Base-by-base conservation (phyloP, 2,113 vertebrate species). In the Ancistrus triradiatus region DNA sequence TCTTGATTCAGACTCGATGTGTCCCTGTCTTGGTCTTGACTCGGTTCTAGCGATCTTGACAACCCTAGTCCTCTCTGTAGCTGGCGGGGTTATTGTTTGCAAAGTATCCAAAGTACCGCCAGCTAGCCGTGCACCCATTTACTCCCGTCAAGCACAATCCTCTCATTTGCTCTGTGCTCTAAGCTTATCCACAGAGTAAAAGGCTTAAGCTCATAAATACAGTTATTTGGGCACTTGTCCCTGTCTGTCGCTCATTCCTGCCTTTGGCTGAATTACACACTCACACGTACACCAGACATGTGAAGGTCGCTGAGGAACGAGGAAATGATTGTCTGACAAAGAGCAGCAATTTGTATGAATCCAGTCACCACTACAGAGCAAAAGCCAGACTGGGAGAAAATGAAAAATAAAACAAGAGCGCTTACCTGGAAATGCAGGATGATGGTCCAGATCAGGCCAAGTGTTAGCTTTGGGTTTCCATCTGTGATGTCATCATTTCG, bases 401-500 rank as follows among this genome's bases (percentile, higher is more conserved):
- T 11, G 28, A 31, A 31, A 31, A 4, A 50, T 21, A 7, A 51
- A 22, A 55, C 14, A 48, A 31, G 6, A 15, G 28, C 21, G 24
- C 83, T 71, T 86, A 98, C 96, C 93, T 98, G 96, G 85, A 98
- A 98, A 81, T 98, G 96, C 38, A 98, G 91, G 81, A 98, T 98
- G 83, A 98, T 98, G 43, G 96, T 98, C 96, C 96, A 98, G 77
- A 98, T 98, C 74, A 98, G 89, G 37, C 96, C 96, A 64, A 98
- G 77, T 3, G 96, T 98, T 72, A 98, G 86, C 77, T 98, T 98
- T 69, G 96, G 96, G 77, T 98, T 98, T 37, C 95, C 96, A 0
- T 98, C 96, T 0, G 96, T 98, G 79, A 98, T 98, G 87, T 98
- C 96, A 75, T 98, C 96, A 0, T 98, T 98, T 58, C 96, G 88